Evolutionary conservation across 2,797 vertebrate species (phyloP), one percentile per base, ranked within the genome.

Genomic region (Arctocebus calabarensis): DNA sequence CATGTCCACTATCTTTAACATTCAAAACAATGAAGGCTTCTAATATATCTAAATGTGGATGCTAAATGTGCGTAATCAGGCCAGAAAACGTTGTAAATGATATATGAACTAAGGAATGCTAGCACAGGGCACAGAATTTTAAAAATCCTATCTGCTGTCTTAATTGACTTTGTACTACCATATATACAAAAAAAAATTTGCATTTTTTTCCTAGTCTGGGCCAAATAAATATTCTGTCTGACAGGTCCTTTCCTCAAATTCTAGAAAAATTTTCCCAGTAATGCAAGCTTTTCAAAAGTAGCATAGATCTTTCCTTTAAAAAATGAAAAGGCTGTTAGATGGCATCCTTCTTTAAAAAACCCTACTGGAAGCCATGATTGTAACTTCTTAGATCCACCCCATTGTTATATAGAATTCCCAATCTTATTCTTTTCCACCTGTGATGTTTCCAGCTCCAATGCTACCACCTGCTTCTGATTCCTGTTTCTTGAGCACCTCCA

Each of bases 101-200:
- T 40, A 17, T 37, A 81, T 32, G 77, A 96, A 66, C 95, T 20
- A 37, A 97, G 86, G 78, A 73, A 88, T 73, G 90, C 96, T 87
- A 84, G 74, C 77, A 73, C 1, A 19, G 0, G 2, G 48, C 17
- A 87, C 52, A 96, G 61, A 71, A 97, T 79, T 68, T 78, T 94
- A 90, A 88, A 89, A 95, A 61, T 34, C 82, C 25, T 68, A 83
- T 55, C 22, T 55, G 27, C 1, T 64, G 25, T 85, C 43, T 75
- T 74, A 61, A 75, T 43, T 45, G 8, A n/a, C 10, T 40, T 66
- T 10, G 19, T 29, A 74, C 40, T 62, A 43, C 3, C 4, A 64
- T 19, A 13, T 0, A 86, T 7, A 86, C 52, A 86, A 7, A 37
- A 32, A 32, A 81, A 71, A 9, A 82, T 40, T 66, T 78, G 23